Conservation (phyloP, 2,113 vertebrate species). For the Lates calcarifer region DNA sequence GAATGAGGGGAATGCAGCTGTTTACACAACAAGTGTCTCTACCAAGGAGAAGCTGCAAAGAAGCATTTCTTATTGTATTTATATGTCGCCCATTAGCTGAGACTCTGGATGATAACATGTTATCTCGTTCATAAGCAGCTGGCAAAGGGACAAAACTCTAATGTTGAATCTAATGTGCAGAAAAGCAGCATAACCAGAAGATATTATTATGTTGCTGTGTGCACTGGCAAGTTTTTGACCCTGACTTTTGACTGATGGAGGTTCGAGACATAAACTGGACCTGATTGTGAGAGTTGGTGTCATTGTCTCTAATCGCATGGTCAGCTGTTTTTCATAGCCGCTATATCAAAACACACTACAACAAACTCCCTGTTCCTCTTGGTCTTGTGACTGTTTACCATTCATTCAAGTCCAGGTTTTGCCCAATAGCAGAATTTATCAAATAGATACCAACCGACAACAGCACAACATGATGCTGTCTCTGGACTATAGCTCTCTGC, state of each 20-base stretch:
- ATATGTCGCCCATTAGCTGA: neutral
- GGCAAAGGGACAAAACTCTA: neutral
- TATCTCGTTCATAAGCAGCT: neutral
- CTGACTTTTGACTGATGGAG: neutral
- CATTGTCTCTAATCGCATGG: neutral
- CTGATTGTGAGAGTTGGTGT: constrained; percentile 16
- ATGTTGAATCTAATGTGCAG: constrained; percentile 4
- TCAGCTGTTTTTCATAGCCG: constrained; percentile 51
- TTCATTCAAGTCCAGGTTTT: constrained; percentile 26
- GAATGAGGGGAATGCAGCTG: too few relatives aligned
- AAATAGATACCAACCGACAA: constrained; percentile 33
- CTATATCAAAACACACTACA: constrained; percentile 19
- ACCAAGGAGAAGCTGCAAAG: neutral
- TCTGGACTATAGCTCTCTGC: constrained; percentile 4
- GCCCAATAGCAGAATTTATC: neutral
- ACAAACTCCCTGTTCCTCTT: constrained; percentile 32
- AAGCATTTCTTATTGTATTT: neutral
- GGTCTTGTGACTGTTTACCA: constrained; percentile 57
- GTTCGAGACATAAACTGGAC: neutral
- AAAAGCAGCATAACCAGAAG: neutral
- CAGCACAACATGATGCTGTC: constrained; percentile 44
- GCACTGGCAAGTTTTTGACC: neutral
- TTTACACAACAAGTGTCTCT: neutral
- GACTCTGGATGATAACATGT: neutral
- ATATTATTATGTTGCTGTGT: neutral